Evolutionary conservation across 2,888 invertebrate genomes (phyloP), one percentile per base, ranked within the genome.

Genomic region (Perithous albicinctus): DNA sequence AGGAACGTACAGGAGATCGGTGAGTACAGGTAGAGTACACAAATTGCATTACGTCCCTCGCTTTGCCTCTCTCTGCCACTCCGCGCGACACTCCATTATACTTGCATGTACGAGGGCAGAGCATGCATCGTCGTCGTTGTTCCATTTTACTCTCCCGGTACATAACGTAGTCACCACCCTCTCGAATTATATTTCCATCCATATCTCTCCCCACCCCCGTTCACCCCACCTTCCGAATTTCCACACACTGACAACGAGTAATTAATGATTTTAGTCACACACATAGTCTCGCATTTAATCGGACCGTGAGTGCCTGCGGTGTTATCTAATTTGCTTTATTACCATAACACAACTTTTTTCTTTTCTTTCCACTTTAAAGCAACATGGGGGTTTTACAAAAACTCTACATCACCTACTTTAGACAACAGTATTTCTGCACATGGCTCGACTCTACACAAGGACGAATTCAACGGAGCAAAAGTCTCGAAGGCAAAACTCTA

Each of bases 1-100:
- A 94, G 93, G 91, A 93, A 93, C 86, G 93, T 93, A 89, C 93
- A 94, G 89, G 94, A 94, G 91, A 93, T 94, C 90, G 94, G 95
- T 95, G 93, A 94, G 94, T 93, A 87, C 86, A 89, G 86, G 86
- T 86, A 88, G 84, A 80, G 83, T 85, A 81, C 73, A 79, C 79
- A 83, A 80, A 80, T 80, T 83, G 83, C 78, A 78, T 83, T 80
- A 78, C 51, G 51, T 15, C 74, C n/a, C 66, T 66, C 46, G 69
- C 80, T 72, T 80, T 51, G 67, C 76, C 77, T 69, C 67, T 43
- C 67, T 29, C 46, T 48, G 8, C 63, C 72, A 6, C 59, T 18
- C 69, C 41, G 38, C 63, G 20, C 18, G 15, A 32, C 43, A 41
- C 26, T 64, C 29, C 41, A 18, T 59, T 10, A 15, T 48, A 64